Evolutionary conservation across 2,888 invertebrate genomes (phyloP), one percentile per base, ranked within the genome.

Genomic region (Opisthograptis luteolata): DNA sequence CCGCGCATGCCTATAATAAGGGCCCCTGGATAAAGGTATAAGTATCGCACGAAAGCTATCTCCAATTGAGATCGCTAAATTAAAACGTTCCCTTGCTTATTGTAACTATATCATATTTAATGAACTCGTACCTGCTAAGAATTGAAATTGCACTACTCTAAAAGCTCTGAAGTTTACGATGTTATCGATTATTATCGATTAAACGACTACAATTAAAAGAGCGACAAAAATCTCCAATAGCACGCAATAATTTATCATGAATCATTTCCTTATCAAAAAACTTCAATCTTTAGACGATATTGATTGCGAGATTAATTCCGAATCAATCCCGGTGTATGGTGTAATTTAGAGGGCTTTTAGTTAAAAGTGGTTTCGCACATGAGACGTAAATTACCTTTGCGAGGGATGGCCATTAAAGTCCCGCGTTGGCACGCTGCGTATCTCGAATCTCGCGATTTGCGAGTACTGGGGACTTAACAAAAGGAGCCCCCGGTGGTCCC

Each of bases 311-410:
- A 87, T 87, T 87, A 83, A 85, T 87, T 82, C 83, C 68, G 70
- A 87, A 87, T 88, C 86, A 86, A 88, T 88, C 80, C 77, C 72
- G 70, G 64, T 77, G 83, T 82, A 81, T 78, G 72, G 74, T 85
- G 80, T 84, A 86, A 88, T 88, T 88, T 88, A 85, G 79, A 74
- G 73, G 79, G 86, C 85, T 88, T 87, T 88, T 87, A 87, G 87
- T 85, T 82, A 84, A 86, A 79, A 84, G 84, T 82, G 83, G 84
- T 82, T 88, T 86, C 81, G 87, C 88, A 88, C 84, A 84, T 84
- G 81, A 83, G 83, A 87, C 84, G 84, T 89, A 89, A 89, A 88
- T 89, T 88, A 84, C 83, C 77, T 79, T 67, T 79, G 74, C 79
- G 72, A 77, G 81, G 81, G 82, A 80, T 79, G 79, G 81, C 84